These are phyloP conservation scores for Pristiophorus japonicus DNA, from an alignment of 2,113 vertebrate genomes.

Conservation along the genomic window DNA sequence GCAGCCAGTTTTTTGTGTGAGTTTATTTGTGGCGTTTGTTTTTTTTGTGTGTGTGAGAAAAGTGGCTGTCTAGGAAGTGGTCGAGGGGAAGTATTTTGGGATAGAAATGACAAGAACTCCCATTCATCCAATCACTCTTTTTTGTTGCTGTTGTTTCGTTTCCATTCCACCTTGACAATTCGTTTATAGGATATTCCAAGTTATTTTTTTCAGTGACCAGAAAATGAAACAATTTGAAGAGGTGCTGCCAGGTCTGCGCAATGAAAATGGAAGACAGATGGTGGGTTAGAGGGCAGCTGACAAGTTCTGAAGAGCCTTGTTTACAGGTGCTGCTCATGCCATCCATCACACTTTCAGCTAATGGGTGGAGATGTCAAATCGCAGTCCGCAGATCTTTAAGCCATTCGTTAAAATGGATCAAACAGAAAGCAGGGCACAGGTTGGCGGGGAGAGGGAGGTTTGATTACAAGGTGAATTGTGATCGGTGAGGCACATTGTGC, in stretches of 20 bases:
- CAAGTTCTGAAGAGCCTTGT: constrained; percentile 55
- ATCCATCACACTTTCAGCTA: constrained; percentile 56
- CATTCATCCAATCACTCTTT: background rate
- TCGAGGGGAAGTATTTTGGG: background rate
- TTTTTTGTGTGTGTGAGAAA: background rate
- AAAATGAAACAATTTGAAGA: constrained; percentile 50
- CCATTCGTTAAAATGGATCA: constrained; percentile 27
- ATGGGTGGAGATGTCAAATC: constrained; percentile 53
- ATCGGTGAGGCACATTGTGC: background rate
- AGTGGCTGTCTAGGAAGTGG: background rate
- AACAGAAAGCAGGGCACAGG: background rate
- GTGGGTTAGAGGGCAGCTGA: constrained; percentile 52
- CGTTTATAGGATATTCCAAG: background rate
- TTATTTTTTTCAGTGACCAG: constrained; percentile 45
- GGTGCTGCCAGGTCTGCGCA: constrained; percentile 51
- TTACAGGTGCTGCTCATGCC: constrained; percentile 49
- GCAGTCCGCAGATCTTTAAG: background rate
- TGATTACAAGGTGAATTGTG: background rate
- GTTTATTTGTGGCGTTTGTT: background rate
- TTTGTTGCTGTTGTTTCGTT: background rate
- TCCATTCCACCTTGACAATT: background rate
- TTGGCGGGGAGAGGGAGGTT: background rate
- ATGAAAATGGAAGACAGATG: constrained; percentile 59
- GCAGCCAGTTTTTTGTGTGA: background rate
- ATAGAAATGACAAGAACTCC: background rate